These are phyloP conservation scores for Alloplasta piceator DNA, from an alignment of 2,888 invertebrate species.

Conservation along the genomic window DNA sequence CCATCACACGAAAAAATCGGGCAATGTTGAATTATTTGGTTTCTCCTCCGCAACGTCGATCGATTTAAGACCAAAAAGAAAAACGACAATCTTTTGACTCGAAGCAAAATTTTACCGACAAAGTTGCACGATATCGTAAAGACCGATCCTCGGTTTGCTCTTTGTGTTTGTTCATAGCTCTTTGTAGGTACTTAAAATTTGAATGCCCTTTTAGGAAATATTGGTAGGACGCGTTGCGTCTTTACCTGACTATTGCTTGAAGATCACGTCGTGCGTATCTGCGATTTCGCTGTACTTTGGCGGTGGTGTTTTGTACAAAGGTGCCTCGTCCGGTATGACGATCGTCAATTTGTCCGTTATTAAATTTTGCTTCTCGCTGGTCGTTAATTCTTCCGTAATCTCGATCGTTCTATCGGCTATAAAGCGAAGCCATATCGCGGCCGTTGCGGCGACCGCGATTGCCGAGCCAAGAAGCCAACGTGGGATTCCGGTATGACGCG, in stretches of 20 bases:
- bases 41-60: constrained; percentile 23
- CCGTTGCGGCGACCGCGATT: constrained; percentile 70
- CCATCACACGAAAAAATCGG: constrained; percentile 11
- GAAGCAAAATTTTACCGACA: constrained; percentile 49
- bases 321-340: constrained; percentile 75
- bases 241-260: constrained; percentile 55
- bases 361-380: constrained; percentile 50
- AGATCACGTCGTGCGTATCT: constrained; percentile 51
- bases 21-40: constrained; percentile 43
- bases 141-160: not conserved
- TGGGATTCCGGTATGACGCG: constrained; percentile 73
- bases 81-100: constrained; percentile 28
- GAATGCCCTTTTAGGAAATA: constrained; percentile 62
- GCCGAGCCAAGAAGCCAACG: constrained; percentile 74
- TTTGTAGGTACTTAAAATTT: constrained; percentile 57
- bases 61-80: constrained; percentile 9
- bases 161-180: constrained; percentile 12
- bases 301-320: constrained; percentile 74
- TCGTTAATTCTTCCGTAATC: constrained; percentile 65
- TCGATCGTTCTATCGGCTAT: constrained; percentile 71
- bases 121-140: constrained; percentile 21
- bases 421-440: constrained; percentile 74
- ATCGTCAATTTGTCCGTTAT: constrained; percentile 69
- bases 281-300: constrained; percentile 74
- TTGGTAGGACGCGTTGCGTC: constrained; percentile 23